phyloP scores from a whole-genome alignment of 2,888 invertebrate genomes.

The Ennomos fuscantarius region DNA sequence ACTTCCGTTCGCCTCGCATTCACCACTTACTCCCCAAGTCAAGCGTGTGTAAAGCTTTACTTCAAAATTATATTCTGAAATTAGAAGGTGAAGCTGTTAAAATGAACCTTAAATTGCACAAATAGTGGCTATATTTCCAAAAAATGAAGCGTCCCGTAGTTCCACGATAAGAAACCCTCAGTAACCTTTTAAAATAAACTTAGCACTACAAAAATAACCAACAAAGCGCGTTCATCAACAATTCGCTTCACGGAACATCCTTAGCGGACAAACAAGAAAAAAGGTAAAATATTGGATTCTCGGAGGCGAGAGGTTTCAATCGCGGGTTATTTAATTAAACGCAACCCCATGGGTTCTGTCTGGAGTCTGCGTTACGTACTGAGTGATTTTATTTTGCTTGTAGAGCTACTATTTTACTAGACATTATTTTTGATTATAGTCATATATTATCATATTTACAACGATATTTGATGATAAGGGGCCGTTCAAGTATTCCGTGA shows the following conservation, averaged over 20 bases:
- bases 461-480: slow-evolving; percentile 23
- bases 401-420: slow-evolving; percentile 7
- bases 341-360: slow-evolving; percentile 57
- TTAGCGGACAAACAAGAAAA: slow-evolving; percentile 52
- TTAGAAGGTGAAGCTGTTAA: too few species aligned
- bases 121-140: too few species aligned
- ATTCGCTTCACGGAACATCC: slow-evolving; percentile 49
- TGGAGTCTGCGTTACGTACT: slow-evolving; percentile 48
- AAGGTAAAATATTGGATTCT: slow-evolving; percentile 69
- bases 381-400: slow-evolving; percentile 48
- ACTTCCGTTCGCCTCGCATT: too few species aligned
- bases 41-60: too few species aligned
- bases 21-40: too few species aligned
- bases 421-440: too few species aligned
- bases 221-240: slow-evolving; percentile 39
- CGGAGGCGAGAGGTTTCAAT: slow-evolving; percentile 68
- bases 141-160: too few species aligned
- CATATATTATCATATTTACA: too few species aligned
- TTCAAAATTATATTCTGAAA: too few species aligned
- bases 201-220: slow-evolving; percentile 10
- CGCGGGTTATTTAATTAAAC: slow-evolving; percentile 76
- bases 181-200: slow-evolving; percentile 4
- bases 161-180: too few species aligned
- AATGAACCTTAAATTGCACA: too few species aligned
- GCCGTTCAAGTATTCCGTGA: too few species aligned